phyloP scores from a whole-genome alignment of 2,113 vertebrate genomes.

The Platichthys stellatus region DNA sequence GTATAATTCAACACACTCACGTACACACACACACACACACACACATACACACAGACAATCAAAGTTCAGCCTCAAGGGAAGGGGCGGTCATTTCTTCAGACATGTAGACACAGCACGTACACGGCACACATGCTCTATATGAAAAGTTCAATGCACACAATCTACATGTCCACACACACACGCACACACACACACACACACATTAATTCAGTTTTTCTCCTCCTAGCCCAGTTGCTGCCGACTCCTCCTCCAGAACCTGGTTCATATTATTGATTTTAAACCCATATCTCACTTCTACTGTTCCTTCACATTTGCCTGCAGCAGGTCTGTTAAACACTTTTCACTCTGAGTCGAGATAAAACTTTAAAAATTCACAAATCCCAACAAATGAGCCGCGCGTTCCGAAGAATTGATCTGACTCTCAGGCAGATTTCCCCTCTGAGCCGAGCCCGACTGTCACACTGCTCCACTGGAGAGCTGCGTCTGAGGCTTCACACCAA shows the following conservation, averaged over 20 bases:
- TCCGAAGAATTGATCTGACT: slow-evolving; percentile 19
- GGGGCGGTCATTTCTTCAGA: background rate
- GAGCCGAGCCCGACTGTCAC: no score
- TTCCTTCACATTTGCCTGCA: background rate
- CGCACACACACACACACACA: slow-evolving; percentile 1
- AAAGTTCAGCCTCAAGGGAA: background rate
- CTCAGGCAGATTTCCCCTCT: background rate
- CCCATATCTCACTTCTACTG: background rate
- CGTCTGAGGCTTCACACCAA: background rate
- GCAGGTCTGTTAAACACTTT: slow-evolving; percentile 1
- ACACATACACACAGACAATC: background rate
- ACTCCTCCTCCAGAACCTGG: background rate
- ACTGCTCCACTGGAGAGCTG: background rate
- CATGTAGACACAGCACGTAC: background rate
- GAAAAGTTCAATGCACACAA: background rate
- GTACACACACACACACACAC: no score
- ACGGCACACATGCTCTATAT: background rate
- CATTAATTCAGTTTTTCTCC: slow-evolving; percentile 5
- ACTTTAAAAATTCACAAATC: slow-evolving; percentile 15
- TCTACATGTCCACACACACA: background rate
- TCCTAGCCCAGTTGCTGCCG: background rate
- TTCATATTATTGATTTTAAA: background rate
- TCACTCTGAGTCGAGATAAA: background rate
- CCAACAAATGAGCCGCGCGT: slow-evolving; percentile 9
- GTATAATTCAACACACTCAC: no score